These are phyloP conservation scores for Sebastes iracundus DNA, from an alignment of 2,797 vertebrate species.

Conservation along the genomic window DNA sequence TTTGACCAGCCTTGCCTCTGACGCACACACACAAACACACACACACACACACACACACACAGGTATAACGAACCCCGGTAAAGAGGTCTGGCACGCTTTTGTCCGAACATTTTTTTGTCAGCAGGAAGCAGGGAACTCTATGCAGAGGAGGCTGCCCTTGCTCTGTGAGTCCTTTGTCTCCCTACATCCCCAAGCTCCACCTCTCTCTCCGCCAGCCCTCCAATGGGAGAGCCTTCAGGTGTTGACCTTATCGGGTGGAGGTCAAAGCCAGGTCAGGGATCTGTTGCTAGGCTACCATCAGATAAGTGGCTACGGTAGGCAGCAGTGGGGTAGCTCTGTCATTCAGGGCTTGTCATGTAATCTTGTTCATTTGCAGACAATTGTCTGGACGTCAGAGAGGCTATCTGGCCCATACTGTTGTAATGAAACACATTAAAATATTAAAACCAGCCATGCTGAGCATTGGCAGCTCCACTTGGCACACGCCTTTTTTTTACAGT, in stretches of 20 bases:
- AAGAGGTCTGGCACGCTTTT: constrained; percentile 60
- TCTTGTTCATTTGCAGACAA: constrained; percentile 89
- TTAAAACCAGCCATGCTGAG: constrained; percentile 83
- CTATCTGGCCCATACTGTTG: constrained; percentile 84
- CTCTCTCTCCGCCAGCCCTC: constrained; percentile 75
- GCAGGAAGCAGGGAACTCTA: constrained; percentile 69
- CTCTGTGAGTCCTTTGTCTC: constrained; percentile 80
- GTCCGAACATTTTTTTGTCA: constrained; percentile 65
- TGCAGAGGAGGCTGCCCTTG: constrained; percentile 76
- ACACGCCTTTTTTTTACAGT: constrained; percentile 70
- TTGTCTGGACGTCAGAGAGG: constrained; percentile 85
- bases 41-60: constrained; percentile 14
- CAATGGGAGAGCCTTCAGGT: constrained; percentile 88
- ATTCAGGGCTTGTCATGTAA: constrained; percentile 86
- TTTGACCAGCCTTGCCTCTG: constrained; percentile 10
- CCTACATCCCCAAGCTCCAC: constrained; percentile 78
- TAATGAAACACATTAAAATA: constrained; percentile 89
- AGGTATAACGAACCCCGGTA: constrained; percentile 48
- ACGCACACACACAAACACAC: background rate
- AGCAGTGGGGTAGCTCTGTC: constrained; percentile 79
- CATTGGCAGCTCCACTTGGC: constrained; percentile 78
- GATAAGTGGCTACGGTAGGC: constrained; percentile 84
- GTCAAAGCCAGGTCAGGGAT: constrained; percentile 88
- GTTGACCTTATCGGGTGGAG: constrained; percentile 89
- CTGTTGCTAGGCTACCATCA: constrained; percentile 89